Percentiles rank a stretch among this genome's conserved stretches.
phyloP scores from a whole-genome alignment of 2,113 vertebrate species.

The Orycteropus afer region DNA sequence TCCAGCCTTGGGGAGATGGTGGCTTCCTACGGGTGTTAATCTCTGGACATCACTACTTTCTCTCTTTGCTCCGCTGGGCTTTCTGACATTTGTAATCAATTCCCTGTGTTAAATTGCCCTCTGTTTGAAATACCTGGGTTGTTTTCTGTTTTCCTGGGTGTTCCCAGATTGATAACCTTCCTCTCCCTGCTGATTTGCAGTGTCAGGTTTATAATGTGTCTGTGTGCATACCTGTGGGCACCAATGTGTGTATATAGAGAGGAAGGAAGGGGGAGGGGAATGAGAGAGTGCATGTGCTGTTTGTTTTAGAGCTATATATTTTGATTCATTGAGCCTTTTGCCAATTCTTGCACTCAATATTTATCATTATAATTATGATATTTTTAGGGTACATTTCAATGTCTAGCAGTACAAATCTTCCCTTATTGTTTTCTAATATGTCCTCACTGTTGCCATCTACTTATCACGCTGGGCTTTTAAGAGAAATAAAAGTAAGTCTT shows the following conservation, averaged over 20 bases:
- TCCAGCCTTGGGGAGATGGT: neutral
- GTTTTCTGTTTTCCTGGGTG: neutral
- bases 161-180: neutral
- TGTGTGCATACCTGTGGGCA: neutral
- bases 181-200: neutral
- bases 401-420: neutral
- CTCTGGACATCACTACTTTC: neutral
- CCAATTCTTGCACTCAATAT: neutral
- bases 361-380: neutral
- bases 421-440: neutral
- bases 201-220: neutral
- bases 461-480: slow-evolving; percentile 29
- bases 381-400: neutral
- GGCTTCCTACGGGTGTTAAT: neutral
- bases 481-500: neutral
- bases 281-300: neutral
- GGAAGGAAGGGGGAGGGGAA: neutral
- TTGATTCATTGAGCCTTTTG: neutral
- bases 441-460: neutral
- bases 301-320: neutral
- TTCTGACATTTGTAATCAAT: neutral
- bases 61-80: neutral
- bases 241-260: too few relatives aligned
- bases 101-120: neutral
- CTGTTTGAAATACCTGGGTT: neutral